Conservation (phyloP, 2,888 invertebrate species). For the Eupithecia insigniata region DNA sequence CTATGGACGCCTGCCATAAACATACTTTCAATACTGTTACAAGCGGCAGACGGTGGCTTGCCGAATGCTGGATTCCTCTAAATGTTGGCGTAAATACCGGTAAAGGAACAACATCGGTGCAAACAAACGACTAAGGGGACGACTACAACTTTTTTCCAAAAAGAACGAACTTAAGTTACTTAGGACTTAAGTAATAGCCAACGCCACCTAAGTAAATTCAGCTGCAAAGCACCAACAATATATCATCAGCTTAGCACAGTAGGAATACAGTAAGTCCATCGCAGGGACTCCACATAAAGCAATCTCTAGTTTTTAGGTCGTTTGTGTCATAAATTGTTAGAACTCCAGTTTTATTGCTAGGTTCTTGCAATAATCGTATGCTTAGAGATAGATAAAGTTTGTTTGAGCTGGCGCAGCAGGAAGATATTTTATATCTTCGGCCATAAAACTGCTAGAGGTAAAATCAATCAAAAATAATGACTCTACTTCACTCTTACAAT, state of each 20-base stretch:
- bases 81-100: too few relatives aligned
- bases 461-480: conserved; percentile 9
- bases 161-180: too few relatives aligned
- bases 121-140: too few relatives aligned
- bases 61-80: too few relatives aligned
- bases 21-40: too few relatives aligned
- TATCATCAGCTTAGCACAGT: conserved; percentile 23
- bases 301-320: conserved; percentile 12
- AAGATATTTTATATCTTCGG: neutral
- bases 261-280: neutral
- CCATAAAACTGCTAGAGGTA: neutral
- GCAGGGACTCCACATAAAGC: neutral
- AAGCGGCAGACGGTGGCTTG: too few relatives aligned
- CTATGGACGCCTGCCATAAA: too few relatives aligned
- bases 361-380: neutral
- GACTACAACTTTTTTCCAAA: too few relatives aligned
- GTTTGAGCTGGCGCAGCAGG: neutral
- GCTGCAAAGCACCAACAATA: conserved; percentile 15
- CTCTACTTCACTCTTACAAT: neutral
- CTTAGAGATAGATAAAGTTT: neutral
- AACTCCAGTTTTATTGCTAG: neutral
- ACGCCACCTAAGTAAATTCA: conserved; percentile 12
- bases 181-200: neutral
- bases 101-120: too few relatives aligned
- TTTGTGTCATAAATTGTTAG: conserved; percentile 12